phyloP scores from a whole-genome alignment of 2,888 invertebrate genomes.

The Euproctis similis region DNA sequence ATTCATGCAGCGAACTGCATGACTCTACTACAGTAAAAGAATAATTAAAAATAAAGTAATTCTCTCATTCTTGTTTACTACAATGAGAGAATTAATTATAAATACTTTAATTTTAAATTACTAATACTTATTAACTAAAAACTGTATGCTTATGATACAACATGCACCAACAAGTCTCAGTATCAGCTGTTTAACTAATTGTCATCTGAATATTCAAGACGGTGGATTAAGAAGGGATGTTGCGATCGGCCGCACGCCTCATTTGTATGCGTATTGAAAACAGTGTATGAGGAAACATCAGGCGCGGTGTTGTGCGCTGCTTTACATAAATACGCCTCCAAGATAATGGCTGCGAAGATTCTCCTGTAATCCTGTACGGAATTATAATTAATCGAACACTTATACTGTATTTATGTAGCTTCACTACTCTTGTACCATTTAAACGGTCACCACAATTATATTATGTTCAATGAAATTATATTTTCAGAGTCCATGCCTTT shows the following conservation, averaged over 20 bases:
- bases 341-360: conserved; percentile 2
- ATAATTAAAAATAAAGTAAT: too few relatives aligned
- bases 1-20: too few relatives aligned
- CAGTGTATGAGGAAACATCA: conserved; percentile 24
- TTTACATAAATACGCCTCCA: conserved; percentile 5
- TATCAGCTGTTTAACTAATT: conserved; percentile 39
- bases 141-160: conserved; percentile 27
- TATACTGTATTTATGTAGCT: too few relatives aligned
- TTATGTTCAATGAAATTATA: too few relatives aligned
- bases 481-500: too few relatives aligned
- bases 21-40: too few relatives aligned
- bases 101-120: too few relatives aligned
- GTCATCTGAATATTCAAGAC: conserved; percentile 42
- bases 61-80: too few relatives aligned
- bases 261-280: conserved; percentile 30
- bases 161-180: conserved; percentile 21
- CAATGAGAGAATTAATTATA: too few relatives aligned
- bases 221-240: conserved; percentile 29
- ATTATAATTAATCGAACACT: not conserved
- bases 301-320: conserved; percentile 7
- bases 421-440: too few relatives aligned
- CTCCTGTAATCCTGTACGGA: not conserved
- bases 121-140: too few relatives aligned
- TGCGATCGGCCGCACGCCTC: conserved; percentile 26
- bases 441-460: too few relatives aligned